Percentiles rank a stretch among this genome's conserved stretches.
These are phyloP conservation scores for Sterrhoptilus dennistouni DNA, from an alignment of 2,113 vertebrate species.

Conservation along the genomic window DNA sequence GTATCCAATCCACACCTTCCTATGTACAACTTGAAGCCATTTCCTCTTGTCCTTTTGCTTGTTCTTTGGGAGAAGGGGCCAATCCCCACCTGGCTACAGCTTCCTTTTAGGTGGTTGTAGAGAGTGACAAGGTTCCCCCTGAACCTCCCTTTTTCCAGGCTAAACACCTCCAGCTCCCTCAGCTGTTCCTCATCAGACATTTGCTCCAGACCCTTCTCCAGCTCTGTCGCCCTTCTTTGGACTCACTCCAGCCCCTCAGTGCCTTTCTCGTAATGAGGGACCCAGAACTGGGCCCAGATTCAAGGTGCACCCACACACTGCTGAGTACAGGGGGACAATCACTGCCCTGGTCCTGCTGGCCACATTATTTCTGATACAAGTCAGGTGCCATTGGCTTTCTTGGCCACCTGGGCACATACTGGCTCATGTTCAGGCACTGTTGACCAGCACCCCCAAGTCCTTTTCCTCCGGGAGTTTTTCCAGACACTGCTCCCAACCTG, in stretches of 20 bases:
- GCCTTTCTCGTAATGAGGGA: not conserved
- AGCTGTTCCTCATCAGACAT: not conserved
- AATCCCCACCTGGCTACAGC: not conserved
- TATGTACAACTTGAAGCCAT: not conserved
- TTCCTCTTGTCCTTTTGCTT: not conserved
- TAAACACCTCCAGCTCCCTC: not conserved
- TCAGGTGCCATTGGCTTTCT: not conserved
- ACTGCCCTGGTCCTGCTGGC: not conserved
- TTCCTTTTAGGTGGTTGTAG: not conserved
- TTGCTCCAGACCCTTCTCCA: not conserved
- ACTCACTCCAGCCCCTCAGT: not conserved
- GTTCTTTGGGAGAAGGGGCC: not conserved
- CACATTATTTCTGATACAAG: not conserved
- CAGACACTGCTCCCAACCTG: not conserved
- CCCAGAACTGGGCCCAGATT: not conserved
- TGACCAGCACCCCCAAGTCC: not conserved
- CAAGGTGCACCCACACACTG: not conserved
- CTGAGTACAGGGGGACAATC: too few species aligned
- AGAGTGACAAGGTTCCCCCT: rapidly evolving
- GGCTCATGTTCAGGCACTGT: not conserved
- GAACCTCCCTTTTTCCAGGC: not conserved
- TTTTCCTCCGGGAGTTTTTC: not conserved
- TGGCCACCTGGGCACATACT: not conserved
- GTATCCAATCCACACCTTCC: not conserved
- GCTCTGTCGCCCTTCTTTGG: not conserved